Base-by-base conservation (phyloP, 1,140 invertebrate species). In the Sitobion miscanthi region DNA sequence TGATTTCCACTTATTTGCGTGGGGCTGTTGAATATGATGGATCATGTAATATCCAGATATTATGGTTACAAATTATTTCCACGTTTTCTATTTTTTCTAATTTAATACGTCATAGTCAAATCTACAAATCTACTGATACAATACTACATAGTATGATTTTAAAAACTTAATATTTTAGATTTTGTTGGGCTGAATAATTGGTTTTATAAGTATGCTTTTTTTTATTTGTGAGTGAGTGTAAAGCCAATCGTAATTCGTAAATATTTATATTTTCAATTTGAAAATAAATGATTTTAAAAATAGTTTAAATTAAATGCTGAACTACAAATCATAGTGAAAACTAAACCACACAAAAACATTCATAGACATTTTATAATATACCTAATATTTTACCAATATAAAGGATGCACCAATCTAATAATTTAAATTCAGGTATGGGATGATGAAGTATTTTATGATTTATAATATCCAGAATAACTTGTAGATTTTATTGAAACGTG, bases 401-500 rank as follows among this genome's bases (percentile, higher is more conserved):
- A 77, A 17, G 14, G 3, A 62, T 62, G 42, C 21, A 49, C 1
- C 57, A n/a, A n/a, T 6, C 1, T 0, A 77, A 77, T 17, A 11
- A n/a, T 17, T 30, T 57, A 1, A 77, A 77, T n/a, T 77, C n/a
- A 17, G 4, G 4, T n/a, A 17, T 77, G 30, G 4, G n/a, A 77
- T 14, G 30, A n/a, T n/a, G 11, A 77, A 77, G 30, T 77, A 77
- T 77, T n/a, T 77, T 35, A 77, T n/a, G 30, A 62, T 77, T n/a
- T 77, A 77, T 77, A n/a, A n/a, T n/a, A 77, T 77, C n/a, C 30
- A 77, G n/a, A 77, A 77, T 77, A 77, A 77, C n/a, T 77, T 77
- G 62, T n/a, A 30, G 4, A 77, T 77, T n/a, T 77, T 77, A 77
- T 77, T 77, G 62, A 77, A 77, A 77, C n/a, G 62, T 77, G 14